A percentile compares a stretch with the other conserved stretches of the same genome.
These are phyloP conservation scores for Cranoglanis bouderius DNA, from an alignment of 2,113 vertebrate genomes.

Conservation along the genomic window DNA sequence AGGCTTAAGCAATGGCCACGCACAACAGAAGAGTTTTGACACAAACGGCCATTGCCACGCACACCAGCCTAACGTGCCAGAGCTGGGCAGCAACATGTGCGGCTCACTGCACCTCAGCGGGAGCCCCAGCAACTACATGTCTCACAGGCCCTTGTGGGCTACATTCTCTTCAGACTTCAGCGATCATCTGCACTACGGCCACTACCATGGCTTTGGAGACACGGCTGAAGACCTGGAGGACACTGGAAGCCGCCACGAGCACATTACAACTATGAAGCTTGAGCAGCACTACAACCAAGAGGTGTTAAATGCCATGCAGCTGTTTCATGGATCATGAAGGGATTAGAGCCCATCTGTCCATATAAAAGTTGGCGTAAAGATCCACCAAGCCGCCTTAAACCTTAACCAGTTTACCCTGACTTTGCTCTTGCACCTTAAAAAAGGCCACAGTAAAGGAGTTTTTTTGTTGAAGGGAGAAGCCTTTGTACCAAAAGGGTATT, in stretches of 20 bases:
- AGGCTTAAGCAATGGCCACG: slow-evolving; percentile 80
- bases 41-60: slow-evolving; percentile 66
- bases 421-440: slow-evolving; percentile 41
- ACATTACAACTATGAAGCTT: slow-evolving; percentile 70
- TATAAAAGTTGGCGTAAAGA: neutral
- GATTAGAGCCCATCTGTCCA: slow-evolving; percentile 26
- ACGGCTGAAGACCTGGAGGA: slow-evolving; percentile 91
- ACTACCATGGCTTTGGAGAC: slow-evolving; percentile 95
- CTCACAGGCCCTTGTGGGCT: slow-evolving; percentile 74
- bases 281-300: slow-evolving; percentile 75
- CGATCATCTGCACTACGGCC: slow-evolving; percentile 85
- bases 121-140: slow-evolving; percentile 81
- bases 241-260: slow-evolving; percentile 73
- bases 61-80: slow-evolving; percentile 53
- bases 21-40: slow-evolving; percentile 74
- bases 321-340: slow-evolving; percentile 81
- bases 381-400: slow-evolving; percentile 47
- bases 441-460: neutral
- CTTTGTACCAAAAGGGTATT: slow-evolving; percentile 62
- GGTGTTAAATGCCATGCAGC: slow-evolving; percentile 74
- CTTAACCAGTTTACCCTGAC: slow-evolving; percentile 28
- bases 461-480: neutral
- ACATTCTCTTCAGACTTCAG: slow-evolving; percentile 63
- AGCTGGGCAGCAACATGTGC: slow-evolving; percentile 71
- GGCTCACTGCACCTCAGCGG: slow-evolving; percentile 85